Evolutionary conservation across 2,888 invertebrate genomes (phyloP).

Genomic region (Rhorus exstirpatorius): DNA sequence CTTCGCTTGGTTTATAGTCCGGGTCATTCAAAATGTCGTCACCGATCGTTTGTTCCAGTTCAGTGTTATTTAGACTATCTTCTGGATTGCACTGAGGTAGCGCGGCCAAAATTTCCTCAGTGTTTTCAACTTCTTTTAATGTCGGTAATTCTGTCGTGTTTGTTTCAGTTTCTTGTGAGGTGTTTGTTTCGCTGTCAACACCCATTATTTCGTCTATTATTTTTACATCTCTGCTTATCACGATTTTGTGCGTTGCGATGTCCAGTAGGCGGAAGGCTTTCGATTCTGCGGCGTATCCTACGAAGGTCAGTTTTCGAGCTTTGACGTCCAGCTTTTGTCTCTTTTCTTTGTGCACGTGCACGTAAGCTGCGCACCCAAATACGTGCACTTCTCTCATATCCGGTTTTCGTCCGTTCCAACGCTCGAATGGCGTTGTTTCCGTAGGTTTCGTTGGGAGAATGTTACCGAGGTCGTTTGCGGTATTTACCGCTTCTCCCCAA

Average conservation of each 20-base stretch:
- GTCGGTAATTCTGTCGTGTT: background rate
- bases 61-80: background rate
- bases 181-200: too few species aligned
- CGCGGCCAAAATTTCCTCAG: background rate
- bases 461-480: too few species aligned
- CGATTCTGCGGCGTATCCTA: background rate
- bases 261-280: slow-evolving; percentile 17
- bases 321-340: too few species aligned
- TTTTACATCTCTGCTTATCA: slow-evolving; percentile 9
- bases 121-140: background rate
- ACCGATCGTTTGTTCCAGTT: slow-evolving; percentile 10
- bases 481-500: too few species aligned
- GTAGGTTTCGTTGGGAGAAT: too few species aligned
- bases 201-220: too few species aligned
- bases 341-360: too few species aligned
- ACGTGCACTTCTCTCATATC: slow-evolving; percentile 24
- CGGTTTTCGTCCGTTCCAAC: too few species aligned
- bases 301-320: slow-evolving; percentile 26
- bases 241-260: slow-evolving; percentile 8
- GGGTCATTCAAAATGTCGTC: background rate
- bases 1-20: slow-evolving; percentile 4
- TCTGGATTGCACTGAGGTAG: slow-evolving; percentile 3
- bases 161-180: background rate
- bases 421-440: too few species aligned
- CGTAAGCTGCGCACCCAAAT: too few species aligned